Evolutionary conservation across 2,888 invertebrate species (phyloP).

Genomic region (Orchesellides sinensis): DNA sequence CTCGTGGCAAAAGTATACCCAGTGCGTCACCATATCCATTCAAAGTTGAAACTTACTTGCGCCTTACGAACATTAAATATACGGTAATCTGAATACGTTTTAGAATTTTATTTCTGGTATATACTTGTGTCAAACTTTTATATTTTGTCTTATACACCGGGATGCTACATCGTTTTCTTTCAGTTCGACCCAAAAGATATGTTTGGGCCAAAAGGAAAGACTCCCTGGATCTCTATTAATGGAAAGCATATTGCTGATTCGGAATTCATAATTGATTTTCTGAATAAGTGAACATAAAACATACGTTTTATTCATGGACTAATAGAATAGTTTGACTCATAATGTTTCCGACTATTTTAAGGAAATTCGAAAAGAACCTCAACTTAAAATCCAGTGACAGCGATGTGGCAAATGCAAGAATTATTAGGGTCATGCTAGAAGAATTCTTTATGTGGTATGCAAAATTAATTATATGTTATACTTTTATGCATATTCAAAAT

Average conservation of each 20-base stretch:
- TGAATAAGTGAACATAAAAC: slow-evolving; percentile 62
- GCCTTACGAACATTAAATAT: background rate
- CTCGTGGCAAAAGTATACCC: slow-evolving; percentile 18
- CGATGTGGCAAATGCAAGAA: slow-evolving; percentile 44
- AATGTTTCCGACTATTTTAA: slow-evolving; percentile 52
- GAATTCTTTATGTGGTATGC: slow-evolving; percentile 63
- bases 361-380: slow-evolving; percentile 64
- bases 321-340: background rate
- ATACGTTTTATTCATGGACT: background rate
- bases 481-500: too few species aligned
- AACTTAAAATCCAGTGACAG: slow-evolving; percentile 73
- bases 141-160: background rate
- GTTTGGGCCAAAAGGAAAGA: slow-evolving; percentile 68
- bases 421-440: slow-evolving; percentile 62
- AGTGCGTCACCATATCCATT: slow-evolving; percentile 3
- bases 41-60: slow-evolving; percentile 16
- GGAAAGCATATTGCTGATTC: slow-evolving; percentile 68
- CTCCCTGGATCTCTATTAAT: slow-evolving; percentile 70
- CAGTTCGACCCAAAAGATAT: slow-evolving; percentile 67
- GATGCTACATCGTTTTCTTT: background rate
- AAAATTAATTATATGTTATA: background rate
- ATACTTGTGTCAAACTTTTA: background rate
- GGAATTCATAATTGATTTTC: slow-evolving; percentile 67
- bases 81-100: background rate
- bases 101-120: background rate